phyloP scores from a whole-genome alignment of 37 sponge, comb jelly and placozoan species.

The Crambe crambe region DNA sequence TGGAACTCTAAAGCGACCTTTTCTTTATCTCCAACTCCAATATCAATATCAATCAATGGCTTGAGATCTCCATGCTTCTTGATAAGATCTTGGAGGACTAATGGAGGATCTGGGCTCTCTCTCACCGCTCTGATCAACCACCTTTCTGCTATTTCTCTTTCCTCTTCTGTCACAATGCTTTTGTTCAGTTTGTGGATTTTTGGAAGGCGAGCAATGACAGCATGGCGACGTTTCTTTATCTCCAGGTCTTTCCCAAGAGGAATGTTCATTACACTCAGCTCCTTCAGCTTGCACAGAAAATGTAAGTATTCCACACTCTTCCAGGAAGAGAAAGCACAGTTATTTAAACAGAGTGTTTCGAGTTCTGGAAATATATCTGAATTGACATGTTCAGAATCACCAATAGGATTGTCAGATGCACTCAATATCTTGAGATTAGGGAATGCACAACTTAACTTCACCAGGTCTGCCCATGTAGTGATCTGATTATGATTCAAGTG shows the following conservation, averaged over 20 bases:
- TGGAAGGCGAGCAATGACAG: conserved; percentile 52
- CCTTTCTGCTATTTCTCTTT: conserved; percentile 65
- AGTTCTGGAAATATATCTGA: conserved; percentile 13
- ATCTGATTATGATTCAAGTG: conserved; percentile 46
- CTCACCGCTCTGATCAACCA: conserved; percentile 46
- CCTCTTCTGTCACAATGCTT: conserved; percentile 33
- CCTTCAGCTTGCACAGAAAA: conserved; percentile 11
- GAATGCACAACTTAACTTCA: conserved; percentile 42
- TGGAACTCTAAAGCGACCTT: conserved; percentile 23
- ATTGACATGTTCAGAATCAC: background rate
- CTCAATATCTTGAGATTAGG: conserved; percentile 38
- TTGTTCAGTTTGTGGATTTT: conserved; percentile 45
- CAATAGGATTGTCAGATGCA: conserved; percentile 25
- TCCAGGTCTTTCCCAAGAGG: conserved; percentile 35
- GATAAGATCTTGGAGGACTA: conserved; percentile 5
- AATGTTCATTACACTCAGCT: conserved; percentile 28
- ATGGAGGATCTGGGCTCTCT: conserved; percentile 6
- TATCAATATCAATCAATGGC: conserved; percentile 35
- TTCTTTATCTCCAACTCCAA: background rate
- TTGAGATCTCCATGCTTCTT: conserved; percentile 51
- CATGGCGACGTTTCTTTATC: conserved; percentile 47
- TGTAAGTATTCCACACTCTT: conserved; percentile 28
- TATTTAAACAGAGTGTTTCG: conserved; percentile 37
- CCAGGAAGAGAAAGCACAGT: conserved; percentile 31
- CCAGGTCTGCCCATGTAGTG: conserved; percentile 29